Conservation (phyloP, 2,888 invertebrate genomes). For the Luperina nickerlii region DNA sequence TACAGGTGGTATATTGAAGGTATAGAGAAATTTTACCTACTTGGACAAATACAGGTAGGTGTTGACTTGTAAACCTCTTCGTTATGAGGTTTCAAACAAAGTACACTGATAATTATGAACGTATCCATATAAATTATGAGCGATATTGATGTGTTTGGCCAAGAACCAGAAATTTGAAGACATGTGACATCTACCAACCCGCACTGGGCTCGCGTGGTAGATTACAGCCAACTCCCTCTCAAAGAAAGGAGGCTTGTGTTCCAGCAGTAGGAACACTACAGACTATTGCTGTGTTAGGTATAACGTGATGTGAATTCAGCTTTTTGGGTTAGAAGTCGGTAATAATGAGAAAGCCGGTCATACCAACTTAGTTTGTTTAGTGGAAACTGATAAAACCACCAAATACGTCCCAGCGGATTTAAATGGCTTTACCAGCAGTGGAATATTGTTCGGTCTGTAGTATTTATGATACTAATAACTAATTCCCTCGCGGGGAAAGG, state of each 20-base stretch:
- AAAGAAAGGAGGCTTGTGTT: not conserved
- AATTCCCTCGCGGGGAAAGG: slow-evolving; percentile 44
- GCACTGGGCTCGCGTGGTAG: not conserved
- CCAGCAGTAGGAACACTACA: not conserved
- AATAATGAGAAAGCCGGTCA: slow-evolving; percentile 16
- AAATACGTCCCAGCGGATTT: slow-evolving; percentile 33
- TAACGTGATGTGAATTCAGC: not conserved
- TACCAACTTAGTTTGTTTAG: not conserved
- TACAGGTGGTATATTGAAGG: no score
- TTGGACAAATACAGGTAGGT: not conserved
- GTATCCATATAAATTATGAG: not conserved
- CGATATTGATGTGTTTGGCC: not conserved
- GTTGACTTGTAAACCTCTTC: no score
- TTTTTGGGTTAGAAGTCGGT: not conserved
- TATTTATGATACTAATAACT: slow-evolving; percentile 57
- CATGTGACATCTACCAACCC: not conserved
- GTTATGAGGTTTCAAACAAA: not conserved
- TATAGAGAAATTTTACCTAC: not conserved
- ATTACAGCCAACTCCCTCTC: not conserved
- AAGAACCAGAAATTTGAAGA: not conserved
- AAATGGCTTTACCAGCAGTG: slow-evolving; percentile 20
- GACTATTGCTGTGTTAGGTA: not conserved
- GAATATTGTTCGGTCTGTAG: slow-evolving; percentile 29
- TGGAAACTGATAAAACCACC: slow-evolving; percentile 22
- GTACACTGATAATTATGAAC: not conserved